phyloP scores from a whole-genome alignment of 2,113 vertebrate species.

The Ellobius talpinus region DNA sequence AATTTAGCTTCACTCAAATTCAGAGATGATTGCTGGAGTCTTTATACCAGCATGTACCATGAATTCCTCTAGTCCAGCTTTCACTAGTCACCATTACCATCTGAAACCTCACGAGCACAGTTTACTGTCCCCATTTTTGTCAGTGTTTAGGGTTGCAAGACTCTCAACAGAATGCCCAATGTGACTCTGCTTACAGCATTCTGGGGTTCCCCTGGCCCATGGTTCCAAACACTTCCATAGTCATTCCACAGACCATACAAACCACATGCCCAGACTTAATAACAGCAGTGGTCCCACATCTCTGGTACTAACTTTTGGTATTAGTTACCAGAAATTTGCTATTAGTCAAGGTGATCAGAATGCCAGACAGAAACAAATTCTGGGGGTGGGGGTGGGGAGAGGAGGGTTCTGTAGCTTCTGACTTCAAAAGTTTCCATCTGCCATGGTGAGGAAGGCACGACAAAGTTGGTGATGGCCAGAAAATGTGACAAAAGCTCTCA shows the following conservation, averaged over 20 bases:
- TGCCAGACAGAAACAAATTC: neutral
- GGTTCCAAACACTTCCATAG: neutral
- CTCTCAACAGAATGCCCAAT: neutral
- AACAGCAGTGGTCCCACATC: neutral
- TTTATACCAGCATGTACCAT: neutral
- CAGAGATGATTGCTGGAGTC: neutral
- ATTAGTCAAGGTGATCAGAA: neutral
- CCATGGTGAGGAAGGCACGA: neutral
- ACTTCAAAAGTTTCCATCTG: neutral
- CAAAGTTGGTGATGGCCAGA: neutral
- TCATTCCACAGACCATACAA: neutral
- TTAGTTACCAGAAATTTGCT: neutral
- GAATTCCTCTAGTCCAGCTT: neutral
- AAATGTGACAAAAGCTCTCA: neutral
- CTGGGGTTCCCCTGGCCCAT: neutral
- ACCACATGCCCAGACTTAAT: neutral
- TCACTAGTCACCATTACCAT: neutral
- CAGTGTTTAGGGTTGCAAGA: neutral
- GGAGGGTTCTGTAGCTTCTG: neutral
- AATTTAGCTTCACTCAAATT: neutral
- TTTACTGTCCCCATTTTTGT: neutral
- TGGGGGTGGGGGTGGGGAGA: neutral
- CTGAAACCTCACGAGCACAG: neutral
- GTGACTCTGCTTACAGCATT: neutral
- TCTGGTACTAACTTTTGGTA: neutral